Base-by-base conservation (phyloP, 64 coral and sea anemone genomes). In the Catalaphyllia jardinei region DNA sequence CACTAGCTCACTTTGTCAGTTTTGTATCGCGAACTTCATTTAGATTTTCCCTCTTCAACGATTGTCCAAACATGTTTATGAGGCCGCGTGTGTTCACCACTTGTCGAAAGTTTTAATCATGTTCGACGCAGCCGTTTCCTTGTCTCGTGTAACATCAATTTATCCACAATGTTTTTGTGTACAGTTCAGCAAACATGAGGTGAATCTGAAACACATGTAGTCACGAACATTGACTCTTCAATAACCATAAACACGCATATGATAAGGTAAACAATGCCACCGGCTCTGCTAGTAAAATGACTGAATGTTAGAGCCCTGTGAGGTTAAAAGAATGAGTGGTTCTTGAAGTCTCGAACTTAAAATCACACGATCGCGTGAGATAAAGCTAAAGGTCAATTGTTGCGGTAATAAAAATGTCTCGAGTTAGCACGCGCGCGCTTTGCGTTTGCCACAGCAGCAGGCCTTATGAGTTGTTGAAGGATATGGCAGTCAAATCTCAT, bases 341-440 rank as follows among this genome's bases (percentile, higher is more conserved):
- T 57, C 54, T 39, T 46, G 42, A 46, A 46, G 42, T 46, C 42
- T 8, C 42, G 73, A 75, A 42, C 31, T 75, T 15, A 14, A 1
- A 69, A 29, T 69, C n/a, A 46, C 10, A 27, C 10, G 22, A n/a
- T 85, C 63, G 81, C 81, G 62, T 71, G 62, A 85, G 63, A 27
- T 29, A 39, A 38, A 85, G 31, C 22, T 85, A 19, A 85, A 46
- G 42, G 35, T 71, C 11, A 31, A 46, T 46, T 46, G 42, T 7
- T 80, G 25, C 78, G 27, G 16, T n/a, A 30, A 61, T 4, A 16
- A n/a, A n/a, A n/a, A 28, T 74, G 4, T 71, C 38, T 19, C 62
- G 38, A 22, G 81, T 67, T 71, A 71, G 15, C 20, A 35, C 62
- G 61, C 24, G 63, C 62, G 61, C 24, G 33, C 65, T 27, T 27